Base-by-base conservation (phyloP, 2,113 vertebrate species). In the Pleuronectes platessa region DNA sequence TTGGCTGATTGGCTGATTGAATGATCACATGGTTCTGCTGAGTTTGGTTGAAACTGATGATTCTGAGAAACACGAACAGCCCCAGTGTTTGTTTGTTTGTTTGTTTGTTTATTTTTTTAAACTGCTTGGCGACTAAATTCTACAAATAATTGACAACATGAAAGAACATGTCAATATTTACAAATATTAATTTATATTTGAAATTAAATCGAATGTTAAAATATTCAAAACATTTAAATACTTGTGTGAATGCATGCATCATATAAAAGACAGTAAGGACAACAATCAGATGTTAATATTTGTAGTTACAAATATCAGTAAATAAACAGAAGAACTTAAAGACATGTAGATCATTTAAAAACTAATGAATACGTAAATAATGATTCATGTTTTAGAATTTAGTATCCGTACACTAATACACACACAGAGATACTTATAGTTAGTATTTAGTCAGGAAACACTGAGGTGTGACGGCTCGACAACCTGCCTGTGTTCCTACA, bases 11-110 rank as follows among this genome's bases (percentile, higher is more conserved):
- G 63, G 82, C 78, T 51, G 47, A 51, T 51, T 51, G 47, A 86
- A 79, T 75, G 81, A 68, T 84, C 60, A 71, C 65, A 77, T 74
- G 71, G 78, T 83, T 70, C 68, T 47, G 59, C 53, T 65, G n/a
- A n/a, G 47, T 49, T 49, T 49, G 47, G 47, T 17, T 49, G 47
- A 49, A 49, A 49, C 14, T 18, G 17, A 49, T 4, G 15, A 51
- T 42, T 12, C 3, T 12, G 40, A 18, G 47, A 51, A 51, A 51
- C 47, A 17, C 4, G 2, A 51, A 18, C 18, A 31, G 6, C 31
- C 31, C 5, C 31, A 31, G 31, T 31, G 47, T 51, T 20, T 51
- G 47, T 51, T 51, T 51, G 18, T 51, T 47, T 47, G 47, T 51
- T 49, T 18, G 17, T 49, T 49, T 49, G 45, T 47, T 45, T 45